Base-by-base conservation (phyloP, 2,113 vertebrate genomes). In the Cyprinodon brontotheroides region DNA sequence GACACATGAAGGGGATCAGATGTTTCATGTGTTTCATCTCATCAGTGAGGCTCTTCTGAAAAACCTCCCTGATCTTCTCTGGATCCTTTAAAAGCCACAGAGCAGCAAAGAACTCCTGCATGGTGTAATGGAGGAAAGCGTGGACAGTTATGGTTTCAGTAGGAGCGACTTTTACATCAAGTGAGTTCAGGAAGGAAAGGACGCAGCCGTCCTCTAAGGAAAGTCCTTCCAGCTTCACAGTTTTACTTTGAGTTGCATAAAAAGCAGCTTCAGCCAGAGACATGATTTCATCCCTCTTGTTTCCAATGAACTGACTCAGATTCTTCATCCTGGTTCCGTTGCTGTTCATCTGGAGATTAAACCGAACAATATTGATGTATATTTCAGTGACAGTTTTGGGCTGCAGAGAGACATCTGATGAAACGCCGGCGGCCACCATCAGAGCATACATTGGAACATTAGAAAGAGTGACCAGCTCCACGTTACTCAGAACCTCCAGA, bases 1-100 rank as follows among this genome's bases (percentile, higher is more conserved):
- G 0, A 72, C 78, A 81, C 72, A 78, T 78, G 70, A 81, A 81
- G 40, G 79, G 83, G 50, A 85, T 72, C 79, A 85, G 43, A 69
- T 81, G 78, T 12, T 77, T 85, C 78, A 80, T 71, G 78, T 84
- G 74, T 59, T 68, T 85, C 45, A 2, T 73, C 61, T 79, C 4
- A 2, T 73, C 53, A 6, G n/a, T 70, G 11, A 82, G 40, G 29
- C 76, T 39, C 39, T 82, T 75, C 53, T 70, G 79, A 1, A 85
- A 38, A 62, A 79, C 61, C 4, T 22, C 62, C 17, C n/a, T 48
- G 36, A 6, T 70, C 40, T 67, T 0, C 20, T 68, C 73, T 63
- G 79, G 80, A 38, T 77, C 48, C 76, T 68, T 82, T 59, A 86
- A 0, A 36, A 86, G 10, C 84, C 84, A 86, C 62, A 85, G 36